Base-by-base conservation (phyloP, 2,113 vertebrate species). In the Chunga burmeisteri region DNA sequence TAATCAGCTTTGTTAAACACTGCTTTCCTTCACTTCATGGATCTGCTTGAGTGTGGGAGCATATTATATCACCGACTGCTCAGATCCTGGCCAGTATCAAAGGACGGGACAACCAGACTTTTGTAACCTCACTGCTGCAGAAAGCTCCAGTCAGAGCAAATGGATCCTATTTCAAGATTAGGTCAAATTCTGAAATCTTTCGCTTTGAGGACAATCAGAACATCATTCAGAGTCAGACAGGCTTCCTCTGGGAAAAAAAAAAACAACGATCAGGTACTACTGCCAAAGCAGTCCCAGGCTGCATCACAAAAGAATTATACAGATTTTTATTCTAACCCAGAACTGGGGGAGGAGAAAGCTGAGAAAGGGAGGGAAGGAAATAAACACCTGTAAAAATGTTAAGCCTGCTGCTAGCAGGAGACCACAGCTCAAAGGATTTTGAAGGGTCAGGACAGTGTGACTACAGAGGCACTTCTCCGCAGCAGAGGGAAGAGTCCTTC, bases 1-100 rank as follows among this genome's bases (percentile, higher is more conserved):
- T 84, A 90, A 86, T 74, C 80, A 93, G 70, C 83, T 97, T 89
- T 81, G 65, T 86, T 77, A 56, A 74, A 75, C 36, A 22, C 75
- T 40, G n/a, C 79, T 86, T 88, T 81, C 40, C 79, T 88, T 88
- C 82, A 67, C 53, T 80, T 89, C 4, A 0, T 38, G 32, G 40
- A 71, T 21, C 66, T 84, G 46, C 40, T 46, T 1, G 8, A 56
- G n/a, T 15, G 58, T 34, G 27, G 29, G 29, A 80, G 17, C 4
- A 0, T 25, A 30, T 46, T 40, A 11, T 6, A 7, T 44, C 81
- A 61, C 14, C 23, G 23, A 0, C 27, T 34, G 40, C 79, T 34
- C 40, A 18, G 62, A 23, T 49, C 67, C 50, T 6, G 30, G 65
- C 32, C 36, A 19, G 10, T n/a, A 16, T 14, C 40, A 63, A 66